These are phyloP conservation scores for Lycocerus yunnanus DNA, from an alignment of 2,888 invertebrate species.

Conservation along the genomic window DNA sequence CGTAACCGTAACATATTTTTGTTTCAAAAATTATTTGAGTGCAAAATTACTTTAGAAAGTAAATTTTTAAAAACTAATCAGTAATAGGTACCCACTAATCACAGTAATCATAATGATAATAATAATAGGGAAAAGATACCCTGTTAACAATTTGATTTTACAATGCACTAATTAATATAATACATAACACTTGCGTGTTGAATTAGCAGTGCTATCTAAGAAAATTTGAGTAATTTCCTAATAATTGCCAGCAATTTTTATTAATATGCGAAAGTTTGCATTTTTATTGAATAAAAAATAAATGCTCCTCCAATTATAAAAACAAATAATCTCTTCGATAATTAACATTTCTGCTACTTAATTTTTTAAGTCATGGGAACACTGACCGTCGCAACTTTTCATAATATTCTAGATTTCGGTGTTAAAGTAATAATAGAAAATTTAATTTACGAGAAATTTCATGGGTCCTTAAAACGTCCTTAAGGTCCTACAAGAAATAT, in stretches of 20 bases:
- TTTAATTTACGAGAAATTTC: no score
- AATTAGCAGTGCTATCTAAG: background rate
- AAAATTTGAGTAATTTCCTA: background rate
- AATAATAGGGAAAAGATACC: conserved; percentile 7
- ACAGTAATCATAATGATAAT: background rate
- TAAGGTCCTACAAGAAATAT: no score
- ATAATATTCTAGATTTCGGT: no score
- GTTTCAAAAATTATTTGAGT: conserved; percentile 15
- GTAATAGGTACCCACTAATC: background rate
- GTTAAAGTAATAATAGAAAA: no score
- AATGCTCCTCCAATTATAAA: background rate
- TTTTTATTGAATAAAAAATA: background rate
- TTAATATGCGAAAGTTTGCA: background rate
- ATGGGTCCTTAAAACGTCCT: no score
- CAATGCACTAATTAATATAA: conserved; percentile 23
- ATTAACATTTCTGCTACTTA: background rate
- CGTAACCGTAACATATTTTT: conserved; percentile 17
- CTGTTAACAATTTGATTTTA: background rate
- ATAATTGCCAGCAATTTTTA: background rate
- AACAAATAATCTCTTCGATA: background rate
- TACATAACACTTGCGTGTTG: background rate
- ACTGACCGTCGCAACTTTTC: no score
- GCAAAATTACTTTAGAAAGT: conserved; percentile 18
- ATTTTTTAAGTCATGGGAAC: background rate
- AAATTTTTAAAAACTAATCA: background rate